These are phyloP conservation scores for Sparus aurata DNA, from an alignment of 2,797 vertebrate genomes.

Conservation along the genomic window DNA sequence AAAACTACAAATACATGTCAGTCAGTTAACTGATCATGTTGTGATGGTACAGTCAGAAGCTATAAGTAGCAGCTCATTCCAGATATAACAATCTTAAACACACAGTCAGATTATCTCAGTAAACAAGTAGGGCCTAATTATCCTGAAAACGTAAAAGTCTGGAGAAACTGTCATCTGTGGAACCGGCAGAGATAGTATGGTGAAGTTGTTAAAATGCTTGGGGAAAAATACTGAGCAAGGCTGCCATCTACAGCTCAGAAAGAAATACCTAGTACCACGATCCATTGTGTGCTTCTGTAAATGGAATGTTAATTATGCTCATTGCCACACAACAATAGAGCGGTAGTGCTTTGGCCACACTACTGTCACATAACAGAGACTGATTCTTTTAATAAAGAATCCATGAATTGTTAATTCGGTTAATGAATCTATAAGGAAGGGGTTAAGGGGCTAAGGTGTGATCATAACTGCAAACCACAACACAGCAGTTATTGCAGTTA, in stretches of 20 bases:
- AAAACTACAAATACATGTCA: neutral
- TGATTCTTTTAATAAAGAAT: slow-evolving; percentile 27
- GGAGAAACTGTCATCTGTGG: neutral
- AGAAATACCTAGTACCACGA: slow-evolving; percentile 1
- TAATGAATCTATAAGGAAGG: neutral
- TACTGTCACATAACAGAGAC: slow-evolving; percentile 4
- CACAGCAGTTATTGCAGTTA: neutral
- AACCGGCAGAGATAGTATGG: too few relatives aligned
- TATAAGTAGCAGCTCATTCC: neutral
- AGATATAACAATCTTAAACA: neutral
- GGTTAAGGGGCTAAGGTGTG: too few relatives aligned
- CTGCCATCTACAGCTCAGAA: slow-evolving; percentile 75
- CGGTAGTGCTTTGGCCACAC: neutral
- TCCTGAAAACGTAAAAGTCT: neutral
- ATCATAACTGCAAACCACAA: neutral
- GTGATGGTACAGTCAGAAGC: neutral
- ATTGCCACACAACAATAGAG: neutral
- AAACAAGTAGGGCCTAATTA: slow-evolving; percentile 2
- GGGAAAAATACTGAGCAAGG: slow-evolving; percentile 43
- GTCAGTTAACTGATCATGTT: neutral
- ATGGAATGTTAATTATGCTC: neutral
- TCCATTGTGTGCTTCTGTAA: neutral
- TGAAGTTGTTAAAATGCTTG: neutral
- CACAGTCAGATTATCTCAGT: neutral
- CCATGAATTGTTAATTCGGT: slow-evolving; percentile 21